Evolutionary conservation across 2,888 invertebrate genomes (phyloP).

Genomic region (Thyatira batis): DNA sequence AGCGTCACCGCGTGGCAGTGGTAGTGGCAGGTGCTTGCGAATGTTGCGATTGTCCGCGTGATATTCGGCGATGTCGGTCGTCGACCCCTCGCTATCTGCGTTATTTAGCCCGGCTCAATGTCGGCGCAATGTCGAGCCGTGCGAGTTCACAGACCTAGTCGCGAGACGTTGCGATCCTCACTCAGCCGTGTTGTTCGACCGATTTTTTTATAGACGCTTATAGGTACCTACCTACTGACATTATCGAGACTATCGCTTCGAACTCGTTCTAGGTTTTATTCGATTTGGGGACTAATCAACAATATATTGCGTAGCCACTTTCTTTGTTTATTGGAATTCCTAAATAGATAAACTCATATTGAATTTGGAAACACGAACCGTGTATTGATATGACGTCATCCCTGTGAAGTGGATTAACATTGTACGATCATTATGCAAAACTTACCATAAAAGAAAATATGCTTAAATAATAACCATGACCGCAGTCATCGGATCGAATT

Average conservation of each 20-base stretch:
- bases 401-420: too few species aligned
- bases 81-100: constrained; percentile 78
- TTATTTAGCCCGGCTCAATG: constrained; percentile 78
- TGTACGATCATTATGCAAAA: too few species aligned
- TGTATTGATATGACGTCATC: too few species aligned
- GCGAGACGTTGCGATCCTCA: constrained; percentile 61
- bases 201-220: constrained; percentile 56
- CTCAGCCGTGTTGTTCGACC: constrained; percentile 62
- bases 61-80: constrained; percentile 79
- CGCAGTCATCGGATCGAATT: too few species aligned
- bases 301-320: too few species aligned
- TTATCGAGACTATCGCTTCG: constrained; percentile 15
- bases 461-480: too few species aligned
- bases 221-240: constrained; percentile 9
- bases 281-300: neutral
- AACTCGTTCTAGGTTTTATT: constrained; percentile 10
- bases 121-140: constrained; percentile 77
- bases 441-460: too few species aligned
- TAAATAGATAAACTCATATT: too few species aligned
- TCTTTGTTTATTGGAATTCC: too few species aligned
- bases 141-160: constrained; percentile 74
- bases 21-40: constrained; percentile 64
- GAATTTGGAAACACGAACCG: too few species aligned
- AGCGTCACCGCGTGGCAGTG: constrained; percentile 48
- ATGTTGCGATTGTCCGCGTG: constrained; percentile 68